phyloP scores from a whole-genome alignment of 2,113 vertebrate genomes.

The Lasiurus cinereus region DNA sequence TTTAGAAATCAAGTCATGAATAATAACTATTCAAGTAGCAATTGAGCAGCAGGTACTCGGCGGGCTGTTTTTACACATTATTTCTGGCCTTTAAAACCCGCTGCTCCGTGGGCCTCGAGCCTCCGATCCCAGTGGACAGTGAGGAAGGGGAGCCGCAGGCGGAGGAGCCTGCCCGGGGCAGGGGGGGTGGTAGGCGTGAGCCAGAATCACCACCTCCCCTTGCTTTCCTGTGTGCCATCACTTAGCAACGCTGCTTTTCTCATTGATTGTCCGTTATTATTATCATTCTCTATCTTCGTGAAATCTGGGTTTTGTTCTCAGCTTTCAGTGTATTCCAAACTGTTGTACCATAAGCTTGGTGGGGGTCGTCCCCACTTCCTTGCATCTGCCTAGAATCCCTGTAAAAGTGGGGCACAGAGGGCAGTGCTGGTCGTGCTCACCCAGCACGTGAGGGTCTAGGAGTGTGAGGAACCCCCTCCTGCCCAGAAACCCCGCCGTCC shows the following conservation, averaged over 20 bases:
- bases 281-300: not conserved
- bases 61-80: not conserved
- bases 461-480: not conserved
- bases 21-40: not conserved
- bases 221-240: fast-evolving
- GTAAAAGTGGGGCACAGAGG: fast-evolving
- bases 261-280: not conserved
- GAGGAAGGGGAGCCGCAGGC: not conserved
- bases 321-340: not conserved
- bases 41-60: not conserved
- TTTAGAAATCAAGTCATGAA: not conserved
- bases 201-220: not conserved
- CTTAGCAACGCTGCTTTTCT: not conserved
- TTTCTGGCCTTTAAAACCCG: not conserved
- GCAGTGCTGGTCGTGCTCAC: not conserved
- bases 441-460: too few species aligned
- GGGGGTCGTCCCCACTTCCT: not conserved
- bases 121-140: not conserved
- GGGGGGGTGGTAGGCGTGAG: too few species aligned
- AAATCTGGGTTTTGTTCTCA: not conserved
- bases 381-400: not conserved
- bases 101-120: not conserved
- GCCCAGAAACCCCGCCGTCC: not conserved
- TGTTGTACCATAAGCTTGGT: too few species aligned
- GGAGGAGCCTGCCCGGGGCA: fast-evolving